Conservation (phyloP, 2,888 invertebrate species). For the Ormyrus nitidulus region DNA sequence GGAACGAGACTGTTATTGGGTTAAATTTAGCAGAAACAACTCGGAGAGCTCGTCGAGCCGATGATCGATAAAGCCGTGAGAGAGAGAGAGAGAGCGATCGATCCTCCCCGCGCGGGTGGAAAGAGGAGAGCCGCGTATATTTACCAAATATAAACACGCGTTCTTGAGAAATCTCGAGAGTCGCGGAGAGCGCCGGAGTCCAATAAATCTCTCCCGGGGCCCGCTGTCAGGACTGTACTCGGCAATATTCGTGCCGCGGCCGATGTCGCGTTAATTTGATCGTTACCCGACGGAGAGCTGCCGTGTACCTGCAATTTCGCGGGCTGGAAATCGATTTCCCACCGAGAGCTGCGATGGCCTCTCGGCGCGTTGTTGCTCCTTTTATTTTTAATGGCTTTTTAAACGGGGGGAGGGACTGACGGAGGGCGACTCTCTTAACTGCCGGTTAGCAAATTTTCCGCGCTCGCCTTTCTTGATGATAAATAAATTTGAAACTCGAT, state of each 20-base stretch:
- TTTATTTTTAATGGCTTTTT: no score
- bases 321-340: no score
- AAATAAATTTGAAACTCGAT: slow-evolving; percentile 42
- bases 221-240: background rate
- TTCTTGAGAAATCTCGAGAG: slow-evolving; percentile 30
- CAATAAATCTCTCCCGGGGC: slow-evolving; percentile 21
- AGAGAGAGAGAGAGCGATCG: background rate
- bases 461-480: slow-evolving; percentile 13
- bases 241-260: no score
- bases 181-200: background rate
- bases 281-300: no score
- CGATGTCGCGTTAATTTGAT: no score
- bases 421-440: no score
- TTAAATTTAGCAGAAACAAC: slow-evolving; percentile 43
- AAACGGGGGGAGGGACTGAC: no score
- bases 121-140: background rate
- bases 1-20: slow-evolving; percentile 40
- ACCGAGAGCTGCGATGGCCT: no score
- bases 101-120: background rate
- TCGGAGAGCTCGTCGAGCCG: background rate
- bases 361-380: no score
- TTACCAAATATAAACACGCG: slow-evolving; percentile 32
- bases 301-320: no score
- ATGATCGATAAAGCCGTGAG: slow-evolving; percentile 34
- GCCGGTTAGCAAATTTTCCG: no score